Evolutionary conservation across 2,797 vertebrate species (phyloP).

Genomic region (Ciconia nigra): DNA sequence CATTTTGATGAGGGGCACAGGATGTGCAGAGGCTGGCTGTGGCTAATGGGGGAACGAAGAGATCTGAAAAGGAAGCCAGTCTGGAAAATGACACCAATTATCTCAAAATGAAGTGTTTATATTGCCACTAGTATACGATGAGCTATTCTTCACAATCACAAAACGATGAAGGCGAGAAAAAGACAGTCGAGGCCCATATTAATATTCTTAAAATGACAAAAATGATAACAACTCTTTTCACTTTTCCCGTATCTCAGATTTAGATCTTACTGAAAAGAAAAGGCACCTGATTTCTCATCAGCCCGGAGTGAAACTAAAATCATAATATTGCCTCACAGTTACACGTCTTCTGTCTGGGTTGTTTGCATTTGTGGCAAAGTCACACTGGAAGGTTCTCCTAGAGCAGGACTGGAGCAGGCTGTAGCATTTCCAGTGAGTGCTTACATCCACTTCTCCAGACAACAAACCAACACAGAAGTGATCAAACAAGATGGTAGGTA

Average conservation of each 20-base stretch:
- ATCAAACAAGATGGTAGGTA: neutral
- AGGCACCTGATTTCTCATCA: neutral
- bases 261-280: neutral
- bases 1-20: conserved; percentile 20
- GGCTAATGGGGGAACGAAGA: neutral
- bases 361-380: neutral
- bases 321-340: neutral
- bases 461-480: neutral
- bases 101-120: neutral
- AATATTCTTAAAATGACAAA: neutral
- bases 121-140: neutral
- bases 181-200: neutral
- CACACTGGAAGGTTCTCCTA: neutral
- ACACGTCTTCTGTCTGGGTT: neutral
- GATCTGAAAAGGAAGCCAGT: neutral
- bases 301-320: neutral
- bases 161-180: neutral
- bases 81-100: neutral
- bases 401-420: neutral
- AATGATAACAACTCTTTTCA: neutral
- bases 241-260: neutral
- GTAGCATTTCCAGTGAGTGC: neutral
- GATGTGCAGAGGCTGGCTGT: neutral
- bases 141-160: neutral
- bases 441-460: neutral